Conservation (phyloP, 2,797 vertebrate genomes). For the Carcharodon carcharias region DNA sequence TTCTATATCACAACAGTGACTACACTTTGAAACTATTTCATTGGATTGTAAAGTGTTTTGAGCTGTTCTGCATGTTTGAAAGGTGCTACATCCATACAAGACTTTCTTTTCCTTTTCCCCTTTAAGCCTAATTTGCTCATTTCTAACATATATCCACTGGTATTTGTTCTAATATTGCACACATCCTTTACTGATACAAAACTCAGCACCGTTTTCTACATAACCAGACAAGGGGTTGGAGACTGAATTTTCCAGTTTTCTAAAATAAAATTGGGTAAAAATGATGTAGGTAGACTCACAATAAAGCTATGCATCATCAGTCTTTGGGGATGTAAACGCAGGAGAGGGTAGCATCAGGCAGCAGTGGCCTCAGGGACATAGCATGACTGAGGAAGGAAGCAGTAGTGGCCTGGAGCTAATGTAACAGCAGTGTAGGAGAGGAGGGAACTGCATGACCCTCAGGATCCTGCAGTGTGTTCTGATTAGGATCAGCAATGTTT, state of each 20-base stretch:
- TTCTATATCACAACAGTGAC: no score
- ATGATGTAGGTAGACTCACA: neutral
- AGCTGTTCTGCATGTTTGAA: no score
- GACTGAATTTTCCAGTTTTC: neutral
- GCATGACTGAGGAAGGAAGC: neutral
- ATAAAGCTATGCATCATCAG: neutral
- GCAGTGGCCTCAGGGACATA: neutral
- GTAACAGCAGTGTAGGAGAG: neutral
- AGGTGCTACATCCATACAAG: no score
- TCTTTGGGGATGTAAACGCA: neutral
- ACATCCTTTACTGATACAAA: neutral
- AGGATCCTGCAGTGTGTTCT: neutral
- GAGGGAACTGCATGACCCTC: neutral
- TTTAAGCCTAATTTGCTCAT: neutral
- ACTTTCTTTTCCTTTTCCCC: no score
- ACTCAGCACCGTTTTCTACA: neutral
- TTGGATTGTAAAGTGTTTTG: no score
- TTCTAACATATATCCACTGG: neutral
- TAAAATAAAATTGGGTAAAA: neutral
- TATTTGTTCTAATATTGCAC: neutral
- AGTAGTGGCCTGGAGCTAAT: neutral
- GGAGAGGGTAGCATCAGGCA: neutral
- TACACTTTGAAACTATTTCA: no score
- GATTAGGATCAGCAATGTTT: constrained; percentile 3
- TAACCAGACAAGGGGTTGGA: neutral